These are phyloP conservation scores for Manduca sexta DNA, from an alignment of 1,140 invertebrate species.

Conservation along the genomic window DNA sequence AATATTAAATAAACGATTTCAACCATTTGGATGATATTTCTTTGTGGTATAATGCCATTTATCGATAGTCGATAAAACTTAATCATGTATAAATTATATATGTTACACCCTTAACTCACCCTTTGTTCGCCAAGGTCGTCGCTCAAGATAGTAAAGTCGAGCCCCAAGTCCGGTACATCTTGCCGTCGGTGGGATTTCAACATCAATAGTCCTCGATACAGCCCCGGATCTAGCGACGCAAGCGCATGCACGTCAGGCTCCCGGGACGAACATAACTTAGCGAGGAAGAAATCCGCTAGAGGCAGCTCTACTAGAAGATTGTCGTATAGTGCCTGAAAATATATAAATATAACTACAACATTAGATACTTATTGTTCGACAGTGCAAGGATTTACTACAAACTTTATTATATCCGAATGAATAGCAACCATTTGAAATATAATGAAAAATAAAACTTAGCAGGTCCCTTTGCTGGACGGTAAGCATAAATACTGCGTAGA, in stretches of 20 bases:
- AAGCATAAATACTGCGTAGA: no score
- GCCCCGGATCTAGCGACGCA: conserved; percentile 91
- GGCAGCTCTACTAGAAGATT: conserved; percentile 95
- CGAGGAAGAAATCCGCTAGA: conserved; percentile 93
- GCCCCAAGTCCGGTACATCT: conserved; percentile 85
- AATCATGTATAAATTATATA: no score
- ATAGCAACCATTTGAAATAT: no score
- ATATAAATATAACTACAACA: background rate
- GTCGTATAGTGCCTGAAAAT: conserved; percentile 90
- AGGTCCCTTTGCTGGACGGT: no score
- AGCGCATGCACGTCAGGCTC: conserved; percentile 94
- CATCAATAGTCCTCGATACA: conserved; percentile 93
- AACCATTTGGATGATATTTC: no score
- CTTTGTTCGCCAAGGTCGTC: conserved; percentile 93
- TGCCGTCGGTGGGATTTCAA: conserved; percentile 85
- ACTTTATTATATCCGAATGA: no score
- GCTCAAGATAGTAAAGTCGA: conserved; percentile 95
- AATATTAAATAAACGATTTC: no score
- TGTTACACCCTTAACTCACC: conserved; percentile 58
- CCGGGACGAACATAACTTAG: conserved; percentile 80
- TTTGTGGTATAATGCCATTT: no score
- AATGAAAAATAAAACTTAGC: no score
- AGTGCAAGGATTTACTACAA: no score
- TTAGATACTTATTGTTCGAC: no score
- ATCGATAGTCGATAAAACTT: no score